phyloP scores from a whole-genome alignment of 2,797 vertebrate species.

The Sylvia borin region DNA sequence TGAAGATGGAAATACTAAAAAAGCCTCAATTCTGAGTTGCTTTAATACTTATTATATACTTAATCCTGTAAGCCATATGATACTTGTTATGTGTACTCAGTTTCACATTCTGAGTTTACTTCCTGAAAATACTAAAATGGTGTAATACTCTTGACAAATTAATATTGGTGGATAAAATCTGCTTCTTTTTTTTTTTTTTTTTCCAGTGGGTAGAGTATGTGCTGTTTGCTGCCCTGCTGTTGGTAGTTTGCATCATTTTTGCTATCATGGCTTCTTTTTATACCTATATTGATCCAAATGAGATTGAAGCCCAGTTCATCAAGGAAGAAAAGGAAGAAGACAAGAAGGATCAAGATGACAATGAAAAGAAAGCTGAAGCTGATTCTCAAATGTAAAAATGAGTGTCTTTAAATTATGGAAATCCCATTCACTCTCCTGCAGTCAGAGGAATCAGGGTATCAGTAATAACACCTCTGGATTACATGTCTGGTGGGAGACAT shows the following conservation, averaged over 20 bases:
- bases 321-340: slow-evolving; percentile 48
- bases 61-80: background rate
- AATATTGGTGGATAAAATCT: background rate
- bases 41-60: background rate
- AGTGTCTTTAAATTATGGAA: background rate
- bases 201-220: slow-evolving; percentile 91
- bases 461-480: background rate
- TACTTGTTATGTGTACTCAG: background rate
- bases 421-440: background rate
- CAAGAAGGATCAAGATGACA: background rate
- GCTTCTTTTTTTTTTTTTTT: background rate
- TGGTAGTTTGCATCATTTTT: slow-evolving; percentile 89
- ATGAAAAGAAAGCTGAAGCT: background rate
- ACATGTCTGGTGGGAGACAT: background rate
- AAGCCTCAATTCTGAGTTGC: background rate
- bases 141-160: background rate
- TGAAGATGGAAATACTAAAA: background rate
- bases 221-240: slow-evolving; percentile 88
- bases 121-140: background rate
- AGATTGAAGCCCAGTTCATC: slow-evolving; percentile 85
- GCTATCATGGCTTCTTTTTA: slow-evolving; percentile 92
- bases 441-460: background rate
- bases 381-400: slow-evolving; percentile 57
- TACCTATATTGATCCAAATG: slow-evolving; percentile 87
- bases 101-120: background rate